These are phyloP conservation scores for Bradypodion pumilum DNA, from an alignment of 2,797 vertebrate species.

Conservation along the genomic window DNA sequence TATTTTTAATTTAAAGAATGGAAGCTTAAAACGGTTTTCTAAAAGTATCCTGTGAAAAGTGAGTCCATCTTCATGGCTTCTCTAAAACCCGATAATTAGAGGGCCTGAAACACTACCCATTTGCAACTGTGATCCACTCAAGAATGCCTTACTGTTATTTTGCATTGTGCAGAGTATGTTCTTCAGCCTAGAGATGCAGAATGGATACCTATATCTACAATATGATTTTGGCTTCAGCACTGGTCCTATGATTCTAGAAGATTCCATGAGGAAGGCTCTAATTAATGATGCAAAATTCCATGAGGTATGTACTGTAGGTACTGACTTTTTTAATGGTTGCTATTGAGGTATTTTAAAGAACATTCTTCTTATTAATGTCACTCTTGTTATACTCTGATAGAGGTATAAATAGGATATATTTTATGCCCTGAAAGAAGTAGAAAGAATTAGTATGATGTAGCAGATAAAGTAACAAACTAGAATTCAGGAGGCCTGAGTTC, in stretches of 20 bases:
- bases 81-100: neutral
- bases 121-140: neutral
- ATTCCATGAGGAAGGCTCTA: conserved; percentile 84
- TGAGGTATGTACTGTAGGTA: conserved; percentile 84
- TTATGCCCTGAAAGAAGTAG: neutral
- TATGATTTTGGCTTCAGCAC: conserved; percentile 93
- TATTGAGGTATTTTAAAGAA: neutral
- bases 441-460: too few species aligned
- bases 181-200: conserved; percentile 91
- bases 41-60: neutral
- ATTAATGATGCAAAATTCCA: conserved; percentile 96
- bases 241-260: conserved; percentile 85
- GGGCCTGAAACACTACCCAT: neutral
- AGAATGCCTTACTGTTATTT: conserved; percentile 34
- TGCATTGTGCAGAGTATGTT: conserved; percentile 83
- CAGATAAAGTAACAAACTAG: too few species aligned
- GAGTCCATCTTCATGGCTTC: neutral
- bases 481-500: too few species aligned
- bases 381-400: too few species aligned
- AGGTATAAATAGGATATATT: too few species aligned
- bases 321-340: neutral
- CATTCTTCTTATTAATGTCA: neutral
- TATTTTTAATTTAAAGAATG: too few species aligned
- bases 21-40: neutral
- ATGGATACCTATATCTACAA: conserved; percentile 87